Conservation (phyloP, 2,113 vertebrate species). For the Spheniscus mendiculus region DNA sequence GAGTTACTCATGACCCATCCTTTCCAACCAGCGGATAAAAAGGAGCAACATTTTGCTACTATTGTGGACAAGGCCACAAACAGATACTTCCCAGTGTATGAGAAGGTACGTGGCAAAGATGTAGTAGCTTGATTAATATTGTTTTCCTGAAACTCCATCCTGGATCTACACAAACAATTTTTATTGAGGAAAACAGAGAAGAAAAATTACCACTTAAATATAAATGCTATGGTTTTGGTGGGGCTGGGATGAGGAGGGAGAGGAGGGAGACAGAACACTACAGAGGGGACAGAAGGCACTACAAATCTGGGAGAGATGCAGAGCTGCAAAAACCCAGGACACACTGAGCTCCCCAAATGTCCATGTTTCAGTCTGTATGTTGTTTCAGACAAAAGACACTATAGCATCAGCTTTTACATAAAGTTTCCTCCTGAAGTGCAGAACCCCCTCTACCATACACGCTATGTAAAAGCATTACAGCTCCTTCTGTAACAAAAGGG, state of each 20-base stretch:
- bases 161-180: not conserved
- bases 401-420: not conserved
- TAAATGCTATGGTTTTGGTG: not conserved
- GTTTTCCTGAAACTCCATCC: not conserved
- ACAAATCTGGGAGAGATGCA: not conserved
- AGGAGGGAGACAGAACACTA: not conserved
- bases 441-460: not conserved
- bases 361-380: not conserved
- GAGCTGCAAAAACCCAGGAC: not conserved
- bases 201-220: not conserved
- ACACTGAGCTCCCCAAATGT: not conserved
- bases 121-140: not conserved
- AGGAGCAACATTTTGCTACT: slow-evolving; percentile 45
- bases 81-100: slow-evolving; percentile 82
- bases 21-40: slow-evolving; percentile 36
- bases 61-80: slow-evolving; percentile 73
- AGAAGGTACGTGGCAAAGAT: slow-evolving; percentile 76
- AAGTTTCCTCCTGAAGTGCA: not conserved
- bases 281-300: not conserved
- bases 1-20: slow-evolving; percentile 63
- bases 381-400: not conserved
- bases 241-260: not conserved
- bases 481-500: not conserved
- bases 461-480: not conserved
- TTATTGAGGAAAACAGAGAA: not conserved